Percentiles rank a stretch among this genome's conserved stretches.
phyloP scores from a whole-genome alignment of 2,113 vertebrate species.

The Ophthalmolycus amberensis region DNA sequence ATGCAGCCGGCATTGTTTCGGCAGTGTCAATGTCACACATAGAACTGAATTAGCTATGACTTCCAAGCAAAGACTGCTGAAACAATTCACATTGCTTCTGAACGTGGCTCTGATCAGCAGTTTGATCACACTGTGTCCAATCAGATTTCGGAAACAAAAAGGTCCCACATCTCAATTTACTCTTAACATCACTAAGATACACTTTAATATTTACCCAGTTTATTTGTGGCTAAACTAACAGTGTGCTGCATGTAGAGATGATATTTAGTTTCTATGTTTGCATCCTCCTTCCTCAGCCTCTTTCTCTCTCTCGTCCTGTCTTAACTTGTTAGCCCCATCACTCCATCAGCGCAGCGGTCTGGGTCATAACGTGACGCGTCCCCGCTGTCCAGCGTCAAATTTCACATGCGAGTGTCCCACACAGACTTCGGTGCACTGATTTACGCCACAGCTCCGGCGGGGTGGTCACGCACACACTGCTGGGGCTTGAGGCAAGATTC shows the following conservation, averaged over 20 bases:
- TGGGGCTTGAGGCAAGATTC: not conserved
- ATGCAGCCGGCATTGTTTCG: not conserved
- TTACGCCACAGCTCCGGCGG: slow-evolving; percentile 8
- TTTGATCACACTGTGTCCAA: not conserved
- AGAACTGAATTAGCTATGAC: not conserved
- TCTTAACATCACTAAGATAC: no score
- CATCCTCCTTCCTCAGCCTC: not conserved
- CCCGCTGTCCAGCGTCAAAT: not conserved
- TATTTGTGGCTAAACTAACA: not conserved
- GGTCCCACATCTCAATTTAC: no score
- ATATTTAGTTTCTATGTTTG: not conserved
- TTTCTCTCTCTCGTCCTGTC: not conserved
- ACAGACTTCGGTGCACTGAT: slow-evolving; percentile 17
- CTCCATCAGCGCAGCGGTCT: no score
- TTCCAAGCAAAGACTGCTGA: not conserved
- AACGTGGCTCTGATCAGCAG: not conserved
- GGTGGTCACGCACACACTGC: slow-evolving; percentile 4
- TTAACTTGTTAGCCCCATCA: not conserved
- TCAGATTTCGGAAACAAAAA: not conserved
- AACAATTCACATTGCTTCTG: not conserved
- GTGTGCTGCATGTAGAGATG: not conserved
- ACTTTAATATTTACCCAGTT: not conserved
- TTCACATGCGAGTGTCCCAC: not conserved
- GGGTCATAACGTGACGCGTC: not conserved
- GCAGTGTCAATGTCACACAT: not conserved